These are phyloP conservation scores for Drosophila orosa DNA, from an alignment of 1,140 invertebrate genomes.

Conservation along the genomic window DNA sequence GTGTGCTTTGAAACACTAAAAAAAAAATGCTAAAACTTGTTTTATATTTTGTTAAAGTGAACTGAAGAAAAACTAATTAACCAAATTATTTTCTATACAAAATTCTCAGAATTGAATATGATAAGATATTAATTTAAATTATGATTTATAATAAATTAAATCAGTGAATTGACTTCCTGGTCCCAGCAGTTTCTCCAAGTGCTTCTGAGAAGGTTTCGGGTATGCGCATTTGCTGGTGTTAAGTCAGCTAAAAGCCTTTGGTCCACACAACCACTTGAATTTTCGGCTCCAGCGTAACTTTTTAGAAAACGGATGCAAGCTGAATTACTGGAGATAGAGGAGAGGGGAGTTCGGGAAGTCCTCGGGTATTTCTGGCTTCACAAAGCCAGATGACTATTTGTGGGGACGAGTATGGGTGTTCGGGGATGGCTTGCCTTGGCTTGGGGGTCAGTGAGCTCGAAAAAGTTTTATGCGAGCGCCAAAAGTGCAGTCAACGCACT, in stretches of 20 bases:
- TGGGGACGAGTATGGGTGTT: conserved; percentile 19
- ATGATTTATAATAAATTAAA: neutral
- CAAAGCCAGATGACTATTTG: conserved; percentile 66
- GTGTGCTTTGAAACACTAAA: conserved; percentile 5
- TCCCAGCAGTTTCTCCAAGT: conserved; percentile 3
- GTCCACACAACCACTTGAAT: conserved; percentile 68
- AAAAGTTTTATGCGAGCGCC: conserved; percentile 75
- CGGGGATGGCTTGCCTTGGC: neutral
- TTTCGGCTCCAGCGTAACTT: conserved; percentile 66
- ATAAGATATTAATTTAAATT: neutral
- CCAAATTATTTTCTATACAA: neutral
- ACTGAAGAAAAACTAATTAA: neutral
- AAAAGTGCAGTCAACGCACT: conserved; percentile 79
- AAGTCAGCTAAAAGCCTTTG: conserved; percentile 81
- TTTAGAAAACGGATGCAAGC: conserved; percentile 78
- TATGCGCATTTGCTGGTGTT: conserved; percentile 62
- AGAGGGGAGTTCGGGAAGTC: conserved; percentile 13
- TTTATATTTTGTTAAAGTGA: neutral
- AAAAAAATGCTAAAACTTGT: neutral
- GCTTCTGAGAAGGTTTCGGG: conserved; percentile 19
- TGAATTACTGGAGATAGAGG: conserved; percentile 62
- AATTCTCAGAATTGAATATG: neutral
- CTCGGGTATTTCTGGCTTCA: conserved; percentile 21
- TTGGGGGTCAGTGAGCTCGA: conserved; percentile 19
- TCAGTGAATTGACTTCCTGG: neutral